Conservation (phyloP, 2,888 invertebrate genomes). For the Xestia ashworthii region DNA sequence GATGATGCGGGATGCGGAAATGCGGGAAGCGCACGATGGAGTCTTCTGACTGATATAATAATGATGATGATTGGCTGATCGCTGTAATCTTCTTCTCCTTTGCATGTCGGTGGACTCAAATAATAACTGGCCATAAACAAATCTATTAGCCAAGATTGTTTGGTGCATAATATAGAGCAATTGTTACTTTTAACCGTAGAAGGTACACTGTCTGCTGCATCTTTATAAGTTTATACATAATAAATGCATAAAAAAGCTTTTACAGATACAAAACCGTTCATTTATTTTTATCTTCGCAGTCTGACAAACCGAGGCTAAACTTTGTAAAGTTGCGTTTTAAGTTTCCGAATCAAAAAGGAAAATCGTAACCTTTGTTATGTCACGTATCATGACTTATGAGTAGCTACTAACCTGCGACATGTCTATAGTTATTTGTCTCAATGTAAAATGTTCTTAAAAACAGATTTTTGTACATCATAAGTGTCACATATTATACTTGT, state of each 20-base stretch:
- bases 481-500: slow-evolving; percentile 16
- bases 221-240: background rate
- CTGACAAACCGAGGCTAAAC: background rate
- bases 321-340: background rate
- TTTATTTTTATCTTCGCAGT: background rate
- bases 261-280: background rate
- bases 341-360: background rate
- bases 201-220: background rate
- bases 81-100: background rate
- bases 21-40: background rate
- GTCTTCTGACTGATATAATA: background rate
- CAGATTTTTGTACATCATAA: too few species aligned
- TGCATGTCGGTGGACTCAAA: background rate
- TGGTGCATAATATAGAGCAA: background rate
- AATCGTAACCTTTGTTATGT: background rate
- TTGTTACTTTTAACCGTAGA: background rate
- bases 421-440: background rate
- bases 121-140: background rate
- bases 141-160: background rate
- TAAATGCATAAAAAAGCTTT: background rate
- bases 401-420: too few species aligned
- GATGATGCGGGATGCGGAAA: background rate
- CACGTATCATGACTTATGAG: background rate
- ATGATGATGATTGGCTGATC: background rate
- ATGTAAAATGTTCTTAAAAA: background rate